Conservation (phyloP, 2,888 invertebrate genomes). For the Dusona sp. region DNA sequence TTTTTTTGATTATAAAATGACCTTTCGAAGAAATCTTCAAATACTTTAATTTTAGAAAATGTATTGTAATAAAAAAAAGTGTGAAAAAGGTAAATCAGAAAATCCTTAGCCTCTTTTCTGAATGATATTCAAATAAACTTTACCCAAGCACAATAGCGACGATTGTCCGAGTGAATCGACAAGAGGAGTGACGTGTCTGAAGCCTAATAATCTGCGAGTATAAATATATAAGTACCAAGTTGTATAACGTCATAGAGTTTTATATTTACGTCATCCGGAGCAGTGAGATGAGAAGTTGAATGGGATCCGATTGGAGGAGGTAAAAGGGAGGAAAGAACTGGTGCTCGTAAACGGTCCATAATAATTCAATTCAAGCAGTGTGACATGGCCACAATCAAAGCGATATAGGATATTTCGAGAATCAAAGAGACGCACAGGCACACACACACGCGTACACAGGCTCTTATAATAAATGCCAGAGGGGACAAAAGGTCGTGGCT, state of each 20-base stretch:
- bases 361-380: slow-evolving; percentile 64
- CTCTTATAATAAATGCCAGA: not conserved
- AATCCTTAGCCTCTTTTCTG: not conserved
- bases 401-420: slow-evolving; percentile 61
- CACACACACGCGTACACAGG: slow-evolving; percentile 4
- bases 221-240: slow-evolving; percentile 22
- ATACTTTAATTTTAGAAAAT: not conserved
- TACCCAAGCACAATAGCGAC: not conserved
- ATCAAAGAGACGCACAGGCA: slow-evolving; percentile 51
- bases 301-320: not conserved
- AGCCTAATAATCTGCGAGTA: slow-evolving; percentile 1
- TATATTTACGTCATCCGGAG: not conserved
- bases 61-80: not conserved
- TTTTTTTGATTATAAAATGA: not conserved
- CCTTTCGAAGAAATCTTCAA: not conserved
- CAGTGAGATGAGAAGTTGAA: slow-evolving; percentile 28
- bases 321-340: not conserved
- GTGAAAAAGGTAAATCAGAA: not conserved
- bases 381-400: slow-evolving; percentile 62
- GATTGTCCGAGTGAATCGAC: not conserved
- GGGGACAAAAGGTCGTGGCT: not conserved
- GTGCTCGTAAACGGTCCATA: slow-evolving; percentile 64
- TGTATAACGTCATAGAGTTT: slow-evolving; percentile 9
- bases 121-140: not conserved
- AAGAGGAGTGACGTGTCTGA: not conserved